These are phyloP conservation scores for Troilus luridus DNA, from an alignment of 2,888 invertebrate species.

Conservation along the genomic window DNA sequence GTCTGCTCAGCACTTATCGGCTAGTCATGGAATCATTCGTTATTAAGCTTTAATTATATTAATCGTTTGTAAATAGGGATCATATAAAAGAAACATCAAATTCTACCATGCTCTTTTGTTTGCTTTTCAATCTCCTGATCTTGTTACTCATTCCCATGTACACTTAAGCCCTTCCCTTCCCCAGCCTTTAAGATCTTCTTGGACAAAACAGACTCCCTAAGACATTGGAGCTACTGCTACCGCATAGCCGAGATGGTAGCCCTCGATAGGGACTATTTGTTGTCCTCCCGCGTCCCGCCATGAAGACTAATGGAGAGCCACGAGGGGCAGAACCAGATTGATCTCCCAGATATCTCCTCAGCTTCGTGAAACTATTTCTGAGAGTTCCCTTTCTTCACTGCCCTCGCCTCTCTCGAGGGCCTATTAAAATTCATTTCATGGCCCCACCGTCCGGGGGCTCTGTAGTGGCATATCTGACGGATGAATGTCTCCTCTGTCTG, in stretches of 20 bases:
- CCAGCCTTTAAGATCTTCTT: too few relatives aligned
- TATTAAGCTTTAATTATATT: too few relatives aligned
- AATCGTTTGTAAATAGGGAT: too few relatives aligned
- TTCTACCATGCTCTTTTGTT: background rate
- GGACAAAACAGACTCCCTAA: background rate
- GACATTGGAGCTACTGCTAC: background rate
- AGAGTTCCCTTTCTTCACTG: background rate
- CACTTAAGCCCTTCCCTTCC: background rate
- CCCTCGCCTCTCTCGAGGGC: background rate
- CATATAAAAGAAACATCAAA: too few relatives aligned
- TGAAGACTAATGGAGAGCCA: slow-evolving; percentile 13
- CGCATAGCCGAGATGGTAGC: background rate
- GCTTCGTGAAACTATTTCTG: slow-evolving; percentile 38
- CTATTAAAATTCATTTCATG: slow-evolving; percentile 30
- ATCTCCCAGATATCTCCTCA: slow-evolving; percentile 19
- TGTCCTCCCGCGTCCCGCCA: slow-evolving; percentile 9
- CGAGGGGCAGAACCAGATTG: slow-evolving; percentile 22
- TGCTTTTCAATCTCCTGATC: background rate
- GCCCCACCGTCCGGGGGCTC: background rate
- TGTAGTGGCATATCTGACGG: slow-evolving; percentile 10
- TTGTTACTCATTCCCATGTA: background rate
- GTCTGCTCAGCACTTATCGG: too few relatives aligned
- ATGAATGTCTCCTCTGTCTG: slow-evolving; percentile 20
- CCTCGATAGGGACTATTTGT: slow-evolving; percentile 9
- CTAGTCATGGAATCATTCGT: too few relatives aligned